Conservation (phyloP, 2,797 vertebrate genomes). For the Falco biarmicus region DNA sequence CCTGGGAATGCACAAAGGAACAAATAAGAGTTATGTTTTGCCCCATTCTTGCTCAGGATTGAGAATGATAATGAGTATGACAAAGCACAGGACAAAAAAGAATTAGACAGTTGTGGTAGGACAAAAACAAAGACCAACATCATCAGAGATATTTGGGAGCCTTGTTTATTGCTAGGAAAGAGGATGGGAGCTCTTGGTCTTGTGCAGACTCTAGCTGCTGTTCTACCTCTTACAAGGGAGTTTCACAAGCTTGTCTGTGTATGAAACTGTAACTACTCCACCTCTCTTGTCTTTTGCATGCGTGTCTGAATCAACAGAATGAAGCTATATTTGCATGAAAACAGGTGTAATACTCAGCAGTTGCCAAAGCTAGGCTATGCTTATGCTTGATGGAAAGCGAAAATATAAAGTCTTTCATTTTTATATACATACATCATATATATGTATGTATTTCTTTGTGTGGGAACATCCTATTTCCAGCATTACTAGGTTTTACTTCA, state of each 20-base stretch:
- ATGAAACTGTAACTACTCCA: background rate
- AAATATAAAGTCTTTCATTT: background rate
- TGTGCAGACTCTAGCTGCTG: background rate
- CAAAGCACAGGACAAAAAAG: background rate
- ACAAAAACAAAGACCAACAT: background rate
- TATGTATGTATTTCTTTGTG: background rate
- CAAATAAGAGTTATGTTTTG: slow-evolving; percentile 27
- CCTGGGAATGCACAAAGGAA: slow-evolving; percentile 33
- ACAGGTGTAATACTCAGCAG: background rate
- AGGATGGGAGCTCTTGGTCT: background rate
- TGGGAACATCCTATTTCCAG: background rate
- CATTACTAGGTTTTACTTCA: slow-evolving; percentile 13
- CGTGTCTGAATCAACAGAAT: background rate
- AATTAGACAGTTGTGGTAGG: background rate
- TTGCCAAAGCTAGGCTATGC: background rate
- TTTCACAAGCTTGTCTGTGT: background rate
- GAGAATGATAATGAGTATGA: background rate
- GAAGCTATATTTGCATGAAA: background rate
- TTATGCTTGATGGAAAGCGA: background rate
- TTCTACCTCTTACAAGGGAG: background rate
- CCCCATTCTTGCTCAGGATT: background rate
- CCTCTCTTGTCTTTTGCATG: background rate
- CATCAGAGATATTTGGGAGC: background rate
- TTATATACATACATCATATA: background rate
- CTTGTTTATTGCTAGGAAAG: background rate